Evolutionary conservation across 2,797 vertebrate species (phyloP), one percentile per base, ranked within the genome.

Genomic region (Hypotaenidia okinawae): DNA sequence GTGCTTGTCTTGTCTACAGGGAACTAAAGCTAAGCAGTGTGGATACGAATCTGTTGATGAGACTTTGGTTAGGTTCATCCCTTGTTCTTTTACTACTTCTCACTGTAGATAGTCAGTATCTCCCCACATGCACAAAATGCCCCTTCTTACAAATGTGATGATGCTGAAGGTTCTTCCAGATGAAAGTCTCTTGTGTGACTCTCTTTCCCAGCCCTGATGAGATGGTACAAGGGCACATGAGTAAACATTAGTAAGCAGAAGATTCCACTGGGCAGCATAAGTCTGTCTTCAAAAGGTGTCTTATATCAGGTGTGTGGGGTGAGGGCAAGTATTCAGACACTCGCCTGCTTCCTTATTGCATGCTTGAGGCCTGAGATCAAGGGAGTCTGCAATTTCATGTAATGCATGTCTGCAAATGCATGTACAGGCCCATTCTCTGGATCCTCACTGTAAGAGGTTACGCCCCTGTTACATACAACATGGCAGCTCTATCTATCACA

Each of bases 251-350:
- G 15, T 17, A 59, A 85, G 8, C 0, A 5, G 19, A 59, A 12
- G 49, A 64, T 24, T 73, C 11, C 21, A 43, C 54, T 51, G 41
- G 23, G 22, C 13, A 85, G 3, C 5, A 25, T 17, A 62, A 39
- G 13, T 32, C 37, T 74, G 10, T 59, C n/a, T 75, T 86, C 28
- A n/a, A 47, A 59, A 6, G 4, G 4, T 49, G 62, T n/a, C n/a
- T 62, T 11, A 23, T 41, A 6, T 30, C 0, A 1, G 14, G 3
- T 66, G 7, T 3, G 1, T 17, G 19, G 8, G 8, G 4, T 52
- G 49, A 75, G 4, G 35, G 22, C 16, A 39, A 63, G 14, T 47
- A 67, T 39, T 87, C 30, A 74, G n/a, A 27, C 22, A 63, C 2
- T 1, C 13, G 59, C 7, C 2, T 6, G 49, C 22, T 68, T 72